A percentile compares a stretch with the other conserved stretches of the same genome.
Evolutionary conservation across 2,888 invertebrate genomes (phyloP).

Genomic region (Rapana venosa): DNA sequence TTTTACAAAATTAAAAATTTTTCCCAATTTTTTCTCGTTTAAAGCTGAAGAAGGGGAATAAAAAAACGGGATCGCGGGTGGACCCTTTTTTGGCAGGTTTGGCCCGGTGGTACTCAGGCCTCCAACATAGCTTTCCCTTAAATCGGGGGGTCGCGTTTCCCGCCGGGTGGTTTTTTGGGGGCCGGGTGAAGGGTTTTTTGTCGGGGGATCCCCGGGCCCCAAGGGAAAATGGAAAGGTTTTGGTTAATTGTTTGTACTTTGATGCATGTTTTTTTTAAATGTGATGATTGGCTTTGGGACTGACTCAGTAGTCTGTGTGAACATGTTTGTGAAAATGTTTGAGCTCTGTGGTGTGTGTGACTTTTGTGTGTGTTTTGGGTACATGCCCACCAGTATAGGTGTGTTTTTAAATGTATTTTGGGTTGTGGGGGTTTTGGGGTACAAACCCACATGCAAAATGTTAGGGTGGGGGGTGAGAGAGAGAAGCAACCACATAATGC

Average conservation of each 20-base stretch:
- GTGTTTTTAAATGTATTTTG: too few species aligned
- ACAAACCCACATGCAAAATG: too few species aligned
- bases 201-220: constrained; percentile 95
- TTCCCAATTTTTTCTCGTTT: too few species aligned
- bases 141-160: constrained; percentile 87
- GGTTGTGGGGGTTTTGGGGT: too few species aligned
- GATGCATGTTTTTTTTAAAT: background rate
- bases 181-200: constrained; percentile 94
- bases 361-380: too few species aligned
- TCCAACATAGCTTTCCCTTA: constrained; percentile 89
- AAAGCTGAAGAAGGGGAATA: background rate
- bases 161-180: constrained; percentile 92
- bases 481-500: too few species aligned
- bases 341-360: too few species aligned
- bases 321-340: too few species aligned
- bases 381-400: too few species aligned
- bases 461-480: too few species aligned
- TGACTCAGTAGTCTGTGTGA: too few species aligned
- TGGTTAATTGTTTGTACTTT: background rate
- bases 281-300: background rate
- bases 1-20: too few species aligned
- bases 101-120: constrained; percentile 86
- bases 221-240: constrained; percentile 78
- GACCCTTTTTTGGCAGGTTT: constrained; percentile 87
- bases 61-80: constrained; percentile 94